Percentiles rank a stretch among this genome's conserved stretches.
Evolutionary conservation across 2,113 vertebrate species (phyloP).

Genomic region (Psittacula cyanocephala): DNA sequence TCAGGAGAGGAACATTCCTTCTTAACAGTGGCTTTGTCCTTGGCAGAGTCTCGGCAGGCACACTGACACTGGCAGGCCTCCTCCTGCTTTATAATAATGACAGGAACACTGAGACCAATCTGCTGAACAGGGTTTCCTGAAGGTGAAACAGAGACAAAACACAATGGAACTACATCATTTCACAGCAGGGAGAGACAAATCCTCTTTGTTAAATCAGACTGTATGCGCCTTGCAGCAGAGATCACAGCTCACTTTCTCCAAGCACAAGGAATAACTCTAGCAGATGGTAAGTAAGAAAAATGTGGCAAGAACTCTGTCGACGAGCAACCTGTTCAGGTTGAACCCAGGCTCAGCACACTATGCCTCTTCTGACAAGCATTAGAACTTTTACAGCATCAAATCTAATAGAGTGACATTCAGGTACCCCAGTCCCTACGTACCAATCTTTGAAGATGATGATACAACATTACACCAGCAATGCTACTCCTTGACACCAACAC

Average conservation of each 20-base stretch:
- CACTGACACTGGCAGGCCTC: conserved; percentile 98
- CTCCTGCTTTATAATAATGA: conserved; percentile 99
- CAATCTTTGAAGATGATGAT: neutral
- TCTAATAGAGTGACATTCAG: neutral
- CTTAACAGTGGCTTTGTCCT: conserved; percentile 80
- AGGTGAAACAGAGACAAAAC: conserved; percentile 57
- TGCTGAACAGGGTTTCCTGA: conserved; percentile 93
- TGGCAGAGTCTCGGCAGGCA: conserved; percentile 90
- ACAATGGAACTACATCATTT: neutral
- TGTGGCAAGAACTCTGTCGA: neutral
- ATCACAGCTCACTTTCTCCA: neutral
- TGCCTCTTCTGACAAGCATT: neutral
- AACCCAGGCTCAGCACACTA: neutral
- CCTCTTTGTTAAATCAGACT: neutral
- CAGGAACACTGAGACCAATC: conserved; percentile 96
- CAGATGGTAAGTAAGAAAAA: neutral
- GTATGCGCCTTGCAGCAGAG: neutral
- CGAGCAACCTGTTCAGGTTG: neutral
- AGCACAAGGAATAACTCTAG: neutral
- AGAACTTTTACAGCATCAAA: neutral
- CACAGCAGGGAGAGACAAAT: neutral
- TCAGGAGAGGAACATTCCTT: conserved; percentile 75
- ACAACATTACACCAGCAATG: neutral
- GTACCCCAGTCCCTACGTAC: neutral
- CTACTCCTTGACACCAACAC: neutral